These are phyloP conservation scores for Brevimyrus niger DNA, from an alignment of 2,113 vertebrate genomes.

Conservation along the genomic window DNA sequence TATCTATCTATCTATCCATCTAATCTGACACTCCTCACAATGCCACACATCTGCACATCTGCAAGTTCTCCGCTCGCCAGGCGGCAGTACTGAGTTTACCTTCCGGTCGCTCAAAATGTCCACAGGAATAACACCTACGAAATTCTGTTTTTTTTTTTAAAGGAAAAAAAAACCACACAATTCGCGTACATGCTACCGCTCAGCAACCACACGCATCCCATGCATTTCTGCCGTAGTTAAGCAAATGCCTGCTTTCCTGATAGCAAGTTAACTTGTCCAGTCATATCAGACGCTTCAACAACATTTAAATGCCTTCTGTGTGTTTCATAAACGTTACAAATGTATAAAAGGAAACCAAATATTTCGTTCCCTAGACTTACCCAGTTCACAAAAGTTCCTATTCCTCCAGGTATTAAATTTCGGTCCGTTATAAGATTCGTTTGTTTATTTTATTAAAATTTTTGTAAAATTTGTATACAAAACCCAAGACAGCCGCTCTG, in stretches of 20 bases:
- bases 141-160: neutral
- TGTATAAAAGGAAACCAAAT: neutral
- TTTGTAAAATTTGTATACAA: neutral
- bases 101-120: too few relatives aligned
- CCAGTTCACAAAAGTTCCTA: neutral
- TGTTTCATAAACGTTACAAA: neutral
- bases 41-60: neutral
- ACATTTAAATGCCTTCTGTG: neutral
- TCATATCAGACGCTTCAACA: neutral
- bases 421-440: neutral
- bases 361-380: neutral
- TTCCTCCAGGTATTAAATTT: neutral
- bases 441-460: neutral
- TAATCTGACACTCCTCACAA: neutral
- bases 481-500: neutral
- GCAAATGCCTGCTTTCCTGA: neutral
- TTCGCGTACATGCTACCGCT: neutral
- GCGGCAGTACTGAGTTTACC: slow-evolving; percentile 21
- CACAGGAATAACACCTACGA: neutral
- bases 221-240: neutral
- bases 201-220: neutral
- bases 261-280: neutral
- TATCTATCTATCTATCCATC: neutral
- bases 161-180: neutral
- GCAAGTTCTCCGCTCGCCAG: neutral